Evolutionary conservation across 2,888 invertebrate genomes (phyloP).

Genomic region (Pollenia amentaria): DNA sequence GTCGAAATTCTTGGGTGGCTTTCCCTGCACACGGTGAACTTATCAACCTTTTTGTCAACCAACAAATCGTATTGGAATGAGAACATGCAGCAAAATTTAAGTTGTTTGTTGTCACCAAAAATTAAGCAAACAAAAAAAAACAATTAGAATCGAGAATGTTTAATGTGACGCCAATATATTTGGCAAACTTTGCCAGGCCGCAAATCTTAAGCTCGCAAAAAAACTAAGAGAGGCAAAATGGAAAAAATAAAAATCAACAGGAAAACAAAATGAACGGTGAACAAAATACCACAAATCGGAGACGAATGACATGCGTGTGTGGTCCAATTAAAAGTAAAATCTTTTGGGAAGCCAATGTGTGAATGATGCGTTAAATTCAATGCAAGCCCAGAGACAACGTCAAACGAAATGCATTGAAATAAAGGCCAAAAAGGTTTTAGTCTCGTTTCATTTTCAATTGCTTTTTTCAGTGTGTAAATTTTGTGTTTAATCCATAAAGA

Average conservation of each 20-base stretch:
- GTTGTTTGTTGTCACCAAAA: slow-evolving; percentile 82
- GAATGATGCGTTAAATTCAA: slow-evolving; percentile 83
- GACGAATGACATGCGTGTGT: slow-evolving; percentile 77
- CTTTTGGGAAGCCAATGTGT: slow-evolving; percentile 79
- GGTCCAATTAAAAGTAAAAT: slow-evolving; percentile 83
- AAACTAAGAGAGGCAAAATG: background rate
- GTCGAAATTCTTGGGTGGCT: slow-evolving; percentile 69
- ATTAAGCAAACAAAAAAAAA: slow-evolving; percentile 73
- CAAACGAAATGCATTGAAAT: slow-evolving; percentile 62
- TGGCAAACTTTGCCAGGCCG: slow-evolving; percentile 51
- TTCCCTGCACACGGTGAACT: slow-evolving; percentile 49
- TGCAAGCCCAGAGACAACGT: slow-evolving; percentile 70
- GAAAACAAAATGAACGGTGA: slow-evolving; percentile 34
- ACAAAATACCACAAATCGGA: slow-evolving; percentile 64
- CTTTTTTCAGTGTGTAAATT: slow-evolving; percentile 34
- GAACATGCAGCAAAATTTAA: slow-evolving; percentile 76
- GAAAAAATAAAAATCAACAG: slow-evolving; percentile 20
- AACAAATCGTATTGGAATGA: slow-evolving; percentile 63
- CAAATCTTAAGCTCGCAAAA: slow-evolving; percentile 32
- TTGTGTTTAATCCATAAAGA: slow-evolving; percentile 28
- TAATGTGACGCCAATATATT: slow-evolving; percentile 77
- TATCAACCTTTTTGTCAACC: slow-evolving; percentile 55
- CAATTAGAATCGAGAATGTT: slow-evolving; percentile 78
- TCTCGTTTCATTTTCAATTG: slow-evolving; percentile 6
- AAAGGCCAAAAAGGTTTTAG: slow-evolving; percentile 69